A percentile compares a stretch with the other conserved stretches of the same genome.
phyloP scores from a whole-genome alignment of 2,888 invertebrate species.

The Ochropleura plecta region DNA sequence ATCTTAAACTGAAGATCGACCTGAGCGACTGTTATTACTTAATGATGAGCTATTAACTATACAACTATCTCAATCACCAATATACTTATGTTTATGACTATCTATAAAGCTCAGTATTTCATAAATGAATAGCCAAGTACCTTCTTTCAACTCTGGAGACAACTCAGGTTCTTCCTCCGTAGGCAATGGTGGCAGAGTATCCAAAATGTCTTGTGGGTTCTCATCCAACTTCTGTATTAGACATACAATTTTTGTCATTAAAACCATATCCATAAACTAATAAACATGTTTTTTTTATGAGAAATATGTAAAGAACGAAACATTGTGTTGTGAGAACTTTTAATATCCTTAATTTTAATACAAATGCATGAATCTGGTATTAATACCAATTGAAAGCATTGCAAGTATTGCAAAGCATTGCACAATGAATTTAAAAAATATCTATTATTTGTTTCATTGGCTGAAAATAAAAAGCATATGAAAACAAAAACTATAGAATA shows the following conservation, averaged over 20 bases:
- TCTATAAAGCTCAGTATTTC: not conserved
- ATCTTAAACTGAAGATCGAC: too few relatives aligned
- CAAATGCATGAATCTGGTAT: too few relatives aligned
- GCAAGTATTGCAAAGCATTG: too few relatives aligned
- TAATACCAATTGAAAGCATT: too few relatives aligned
- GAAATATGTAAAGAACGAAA: too few relatives aligned
- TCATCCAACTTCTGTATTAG: constrained; percentile 77
- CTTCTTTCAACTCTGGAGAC: constrained; percentile 92
- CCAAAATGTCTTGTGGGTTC: constrained; percentile 87
- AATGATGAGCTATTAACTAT: too few relatives aligned
- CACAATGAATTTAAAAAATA: too few relatives aligned
- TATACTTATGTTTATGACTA: not conserved
- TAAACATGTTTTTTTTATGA: too few relatives aligned
- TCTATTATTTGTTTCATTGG: not conserved
- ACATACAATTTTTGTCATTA: not conserved
- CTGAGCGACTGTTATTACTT: too few relatives aligned
- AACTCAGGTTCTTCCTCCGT: constrained; percentile 85
- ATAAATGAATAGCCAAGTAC: constrained; percentile 66
- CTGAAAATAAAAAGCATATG: not conserved
- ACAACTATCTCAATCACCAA: not conserved
- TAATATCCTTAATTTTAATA: too few relatives aligned
- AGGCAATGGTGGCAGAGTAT: constrained; percentile 88
- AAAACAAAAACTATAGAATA: not conserved
- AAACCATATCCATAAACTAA: too few relatives aligned
- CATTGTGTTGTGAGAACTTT: too few relatives aligned